Base-by-base conservation (phyloP, 1,140 invertebrate species). In the Scaptodrosophila lebanonensis region DNA sequence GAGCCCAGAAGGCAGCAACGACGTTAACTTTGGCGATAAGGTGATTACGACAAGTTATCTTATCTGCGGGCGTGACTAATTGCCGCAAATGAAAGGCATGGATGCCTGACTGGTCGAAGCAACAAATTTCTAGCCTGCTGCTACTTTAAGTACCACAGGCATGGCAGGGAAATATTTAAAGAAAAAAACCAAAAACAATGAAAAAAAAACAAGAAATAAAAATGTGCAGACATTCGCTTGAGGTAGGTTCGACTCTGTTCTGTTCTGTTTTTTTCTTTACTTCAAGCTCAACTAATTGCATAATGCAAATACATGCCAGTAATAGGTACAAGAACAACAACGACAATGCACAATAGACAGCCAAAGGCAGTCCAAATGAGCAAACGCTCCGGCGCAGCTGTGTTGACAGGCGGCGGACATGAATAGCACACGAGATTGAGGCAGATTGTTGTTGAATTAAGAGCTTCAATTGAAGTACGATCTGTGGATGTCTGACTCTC, bases 1-100 rank as follows among this genome's bases (percentile, higher is more conserved):
- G n/a, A n/a, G n/a, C n/a, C n/a, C n/a, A n/a, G n/a, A n/a, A n/a
- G n/a, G n/a, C n/a, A n/a, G n/a, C n/a, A n/a, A n/a, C n/a, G n/a
- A n/a, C n/a, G n/a, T n/a, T n/a, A n/a, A n/a, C n/a, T n/a, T n/a
- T n/a, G 53, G 54, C 75, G 73, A 77, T 77, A 77, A 77, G 68
- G 36, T 66, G 73, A 77, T 77, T 77, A 77, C 52, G 44, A 33
- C 22, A 25, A 25, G 68, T 48, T 77, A 77, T 77, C 73, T 77
- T 77, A 77, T 77, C 73, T 58, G 25, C 18, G 60, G 54, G 75
- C 60, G 68, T 77, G 73, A 77, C 73, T 77, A 77, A 77, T 77
- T 77, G 75, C 60, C 68, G 45, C 68, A 64, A 72, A 42, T 58
- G 58, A 57, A 79, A 44, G 40, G 39, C 20, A 39, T 17, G 16